phyloP scores from a whole-genome alignment of 1,140 invertebrate species.

The Uloborus diversus region DNA sequence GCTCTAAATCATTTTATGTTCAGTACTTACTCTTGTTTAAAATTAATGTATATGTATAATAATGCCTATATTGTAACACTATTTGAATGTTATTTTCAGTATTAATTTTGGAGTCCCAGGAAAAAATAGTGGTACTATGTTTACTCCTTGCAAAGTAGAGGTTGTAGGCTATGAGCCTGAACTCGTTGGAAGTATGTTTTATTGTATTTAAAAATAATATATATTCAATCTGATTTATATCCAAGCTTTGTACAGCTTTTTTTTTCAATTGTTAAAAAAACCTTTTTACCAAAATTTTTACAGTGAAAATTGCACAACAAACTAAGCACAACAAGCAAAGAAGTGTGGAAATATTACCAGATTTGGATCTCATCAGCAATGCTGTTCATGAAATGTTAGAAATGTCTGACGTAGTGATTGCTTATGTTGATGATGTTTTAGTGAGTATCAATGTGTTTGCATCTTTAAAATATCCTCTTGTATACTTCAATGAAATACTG shows the following conservation, averaged over 20 bases:
- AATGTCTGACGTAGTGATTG: conserved; percentile 81
- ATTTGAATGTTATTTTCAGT: conserved; percentile 52
- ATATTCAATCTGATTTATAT: background rate
- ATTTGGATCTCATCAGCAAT: conserved; percentile 86
- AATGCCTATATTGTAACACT: too few relatives aligned
- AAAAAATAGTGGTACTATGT: conserved; percentile 89
- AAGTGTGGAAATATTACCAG: conserved; percentile 80
- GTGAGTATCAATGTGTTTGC: too few relatives aligned
- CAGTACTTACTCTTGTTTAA: too few relatives aligned
- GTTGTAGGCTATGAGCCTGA: conserved; percentile 84
- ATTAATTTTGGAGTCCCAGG: conserved; percentile 84
- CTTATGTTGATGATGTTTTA: conserved; percentile 83
- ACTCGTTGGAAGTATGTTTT: conserved; percentile 71
- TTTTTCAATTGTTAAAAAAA: too few relatives aligned
- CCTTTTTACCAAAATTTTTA: too few relatives aligned
- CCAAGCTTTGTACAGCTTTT: background rate
- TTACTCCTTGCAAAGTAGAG: conserved; percentile 77
- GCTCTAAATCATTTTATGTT: too few relatives aligned
- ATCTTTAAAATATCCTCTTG: too few relatives aligned
- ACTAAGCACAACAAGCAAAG: conserved; percentile 60
- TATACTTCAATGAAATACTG: too few relatives aligned
- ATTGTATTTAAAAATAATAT: too few relatives aligned
- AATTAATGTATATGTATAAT: too few relatives aligned
- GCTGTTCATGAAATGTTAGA: conserved; percentile 79
- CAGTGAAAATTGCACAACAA: conserved; percentile 48